Base-by-base conservation (phyloP, 2,797 vertebrate species). In the Nyctibius grandis region DNA sequence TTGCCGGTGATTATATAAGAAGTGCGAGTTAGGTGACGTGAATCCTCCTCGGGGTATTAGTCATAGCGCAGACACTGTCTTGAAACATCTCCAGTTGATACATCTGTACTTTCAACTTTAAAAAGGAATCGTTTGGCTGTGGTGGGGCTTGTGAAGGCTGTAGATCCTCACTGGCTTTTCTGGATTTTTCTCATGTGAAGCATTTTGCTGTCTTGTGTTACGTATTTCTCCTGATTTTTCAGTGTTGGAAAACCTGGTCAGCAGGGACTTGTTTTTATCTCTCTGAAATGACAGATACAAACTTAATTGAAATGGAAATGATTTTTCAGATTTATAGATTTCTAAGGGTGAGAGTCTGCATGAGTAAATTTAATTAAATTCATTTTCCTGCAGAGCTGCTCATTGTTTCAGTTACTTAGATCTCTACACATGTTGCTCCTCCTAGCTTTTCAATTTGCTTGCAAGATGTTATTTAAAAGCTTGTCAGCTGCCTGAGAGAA, bases 361-460 rank as follows among this genome's bases (percentile, higher is more conserved):
- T 93, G 89, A 95, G 73, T 96, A 94, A 85, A 89, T 97, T 97
- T 93, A 96, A 96, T 96, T 96, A 94, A 96, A 94, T 92, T 75
- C 48, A 74, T 93, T 79, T 95, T 90, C 80, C 65, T 92, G 85
- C 65, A 44, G 85, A 84, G 80, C 77, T 85, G 77, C 61, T 93
- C 87, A 61, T 89, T 89, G 91, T 92, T 95, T 96, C 93, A 67
- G 53, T 89, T 91, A 76, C 77, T 86, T 79, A 86, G 50, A 83
- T 92, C 80, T 82, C 82, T 61, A 88, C 84, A 79, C 33, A 12
- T 84, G 74, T 92, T 95, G 65, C 68, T 90, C 65, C 79, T 95
- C 65, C 72, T 82, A 51, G 45, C 53, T 91, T 95, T 91, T 80
- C 94, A 57, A 1, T 90, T 96, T 93, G 68, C 78, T 94, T 72